Conservation (phyloP, 1,140 invertebrate species). For the Orchestia grillus region DNA sequence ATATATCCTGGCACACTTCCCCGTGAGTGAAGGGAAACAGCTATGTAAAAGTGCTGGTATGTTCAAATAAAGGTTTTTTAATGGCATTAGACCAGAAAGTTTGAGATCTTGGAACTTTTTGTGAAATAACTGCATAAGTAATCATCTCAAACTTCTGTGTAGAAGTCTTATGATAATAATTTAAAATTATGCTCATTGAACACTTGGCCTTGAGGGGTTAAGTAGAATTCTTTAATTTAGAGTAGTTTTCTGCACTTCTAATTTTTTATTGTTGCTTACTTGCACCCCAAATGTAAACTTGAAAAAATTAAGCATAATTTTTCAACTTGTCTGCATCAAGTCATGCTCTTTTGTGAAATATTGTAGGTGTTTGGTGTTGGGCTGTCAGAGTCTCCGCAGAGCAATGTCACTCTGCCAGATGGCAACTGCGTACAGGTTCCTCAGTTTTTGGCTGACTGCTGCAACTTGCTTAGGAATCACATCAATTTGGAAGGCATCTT, state of each 20-base stretch:
- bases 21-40: too few relatives aligned
- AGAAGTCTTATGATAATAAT: not conserved
- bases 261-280: not conserved
- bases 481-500: conserved; percentile 85
- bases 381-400: conserved; percentile 62
- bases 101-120: too few relatives aligned
- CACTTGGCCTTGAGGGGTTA: not conserved
- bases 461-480: conserved; percentile 78
- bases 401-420: conserved; percentile 69
- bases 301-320: not conserved
- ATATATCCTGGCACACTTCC: too few relatives aligned
- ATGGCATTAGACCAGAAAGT: too few relatives aligned
- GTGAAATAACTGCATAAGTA: too few relatives aligned
- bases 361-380: conserved; percentile 70
- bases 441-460: conserved; percentile 81
- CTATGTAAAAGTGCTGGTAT: too few relatives aligned
- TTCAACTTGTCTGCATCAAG: not conserved
- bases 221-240: not conserved
- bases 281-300: not conserved
- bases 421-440: conserved; percentile 78
- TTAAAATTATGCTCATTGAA: not conserved
- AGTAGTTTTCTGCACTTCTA: not conserved
- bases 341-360: not conserved
- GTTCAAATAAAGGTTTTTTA: too few relatives aligned
- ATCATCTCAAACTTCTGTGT: too few relatives aligned